Evolutionary conservation across 2,888 invertebrate genomes (phyloP).

Genomic region (Cheilosia grossa): DNA sequence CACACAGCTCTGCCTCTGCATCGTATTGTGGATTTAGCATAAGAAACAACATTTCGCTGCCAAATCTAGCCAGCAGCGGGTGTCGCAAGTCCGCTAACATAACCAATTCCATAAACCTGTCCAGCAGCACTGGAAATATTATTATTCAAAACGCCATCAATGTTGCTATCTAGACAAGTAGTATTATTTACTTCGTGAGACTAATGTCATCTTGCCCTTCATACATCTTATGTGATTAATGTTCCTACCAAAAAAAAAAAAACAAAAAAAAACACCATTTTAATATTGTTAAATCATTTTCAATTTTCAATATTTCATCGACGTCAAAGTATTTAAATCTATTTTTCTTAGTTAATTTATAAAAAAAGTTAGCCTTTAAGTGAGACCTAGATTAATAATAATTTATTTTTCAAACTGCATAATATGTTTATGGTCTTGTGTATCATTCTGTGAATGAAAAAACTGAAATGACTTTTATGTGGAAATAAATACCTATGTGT

Average conservation of each 20-base stretch:
- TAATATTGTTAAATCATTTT: not conserved
- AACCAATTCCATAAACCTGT: constrained; percentile 78
- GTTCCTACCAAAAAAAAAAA: constrained; percentile 40
- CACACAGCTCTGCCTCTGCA: constrained; percentile 6
- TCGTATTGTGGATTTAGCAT: constrained; percentile 32
- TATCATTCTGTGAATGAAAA: constrained; percentile 70
- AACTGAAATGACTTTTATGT: not conserved
- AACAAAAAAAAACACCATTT: too few species aligned
- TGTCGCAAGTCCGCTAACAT: constrained; percentile 75
- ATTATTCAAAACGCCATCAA: constrained; percentile 80
- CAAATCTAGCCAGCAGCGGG: constrained; percentile 65
- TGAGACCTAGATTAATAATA: constrained; percentile 6
- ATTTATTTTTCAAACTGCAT: not conserved
- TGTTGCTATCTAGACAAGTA: constrained; percentile 77
- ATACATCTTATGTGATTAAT: constrained; percentile 32
- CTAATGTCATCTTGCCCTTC: constrained; percentile 48
- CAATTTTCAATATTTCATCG: constrained; percentile 6
- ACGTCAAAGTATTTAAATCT: constrained; percentile 29
- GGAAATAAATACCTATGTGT: not conserved
- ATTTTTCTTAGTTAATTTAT: constrained; percentile 24
- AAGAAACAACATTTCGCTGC: constrained; percentile 76
- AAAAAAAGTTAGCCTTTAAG: constrained; percentile 14
- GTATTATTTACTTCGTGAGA: constrained; percentile 28
- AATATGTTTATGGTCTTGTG: not conserved
- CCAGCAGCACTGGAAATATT: constrained; percentile 79